Conservation (phyloP, 2,113 vertebrate species). For the Cacatua alba region DNA sequence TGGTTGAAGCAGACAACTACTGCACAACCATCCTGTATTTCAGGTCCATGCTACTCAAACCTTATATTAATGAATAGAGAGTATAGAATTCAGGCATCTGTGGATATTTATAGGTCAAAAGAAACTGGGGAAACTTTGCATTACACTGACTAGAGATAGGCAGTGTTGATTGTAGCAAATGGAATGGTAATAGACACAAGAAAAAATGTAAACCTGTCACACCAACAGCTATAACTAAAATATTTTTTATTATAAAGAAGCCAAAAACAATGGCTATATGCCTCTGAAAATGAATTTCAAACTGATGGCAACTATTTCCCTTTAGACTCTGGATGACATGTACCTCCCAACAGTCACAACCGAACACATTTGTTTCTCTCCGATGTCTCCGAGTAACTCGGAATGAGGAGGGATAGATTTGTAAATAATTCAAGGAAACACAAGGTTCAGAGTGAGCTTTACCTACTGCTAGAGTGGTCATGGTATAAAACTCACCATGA, state of each 20-base stretch:
- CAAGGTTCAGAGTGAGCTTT: neutral
- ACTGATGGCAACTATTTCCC: neutral
- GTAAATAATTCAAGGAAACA: neutral
- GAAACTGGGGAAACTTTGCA: neutral
- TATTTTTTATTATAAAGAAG: neutral
- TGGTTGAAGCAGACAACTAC: neutral
- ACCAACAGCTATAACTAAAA: neutral
- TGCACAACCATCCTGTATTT: neutral
- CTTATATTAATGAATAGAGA: neutral
- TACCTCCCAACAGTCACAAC: neutral
- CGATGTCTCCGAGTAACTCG: neutral
- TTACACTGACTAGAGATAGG: neutral
- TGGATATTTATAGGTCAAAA: neutral
- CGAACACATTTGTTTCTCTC: accelerated
- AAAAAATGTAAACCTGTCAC: neutral
- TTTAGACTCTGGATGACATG: neutral
- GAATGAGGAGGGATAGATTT: neutral
- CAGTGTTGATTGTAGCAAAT: neutral
- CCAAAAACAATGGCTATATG: neutral
- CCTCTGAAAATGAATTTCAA: neutral
- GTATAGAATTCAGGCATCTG: neutral
- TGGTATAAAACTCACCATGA: neutral
- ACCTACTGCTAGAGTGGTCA: neutral
- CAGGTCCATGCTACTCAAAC: neutral
- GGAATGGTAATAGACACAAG: neutral